Evolutionary conservation across 2,888 invertebrate species (phyloP).

Genomic region (Pseudoips prasinana): DNA sequence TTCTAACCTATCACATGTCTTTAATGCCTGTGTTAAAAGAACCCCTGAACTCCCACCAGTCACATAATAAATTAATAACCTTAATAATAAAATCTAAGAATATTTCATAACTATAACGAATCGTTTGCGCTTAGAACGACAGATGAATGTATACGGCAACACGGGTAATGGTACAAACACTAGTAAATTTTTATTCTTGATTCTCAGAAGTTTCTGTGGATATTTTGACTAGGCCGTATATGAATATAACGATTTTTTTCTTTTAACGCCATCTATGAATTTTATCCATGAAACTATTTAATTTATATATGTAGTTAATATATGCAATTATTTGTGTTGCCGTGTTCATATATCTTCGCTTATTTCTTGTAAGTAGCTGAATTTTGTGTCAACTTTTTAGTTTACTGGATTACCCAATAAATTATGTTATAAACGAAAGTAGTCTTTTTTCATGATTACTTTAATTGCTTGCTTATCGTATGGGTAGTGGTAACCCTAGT

Average conservation of each 20-base stretch:
- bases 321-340: conserved; percentile 16
- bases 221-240: no score
- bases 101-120: conserved; percentile 25
- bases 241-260: conserved; percentile 1
- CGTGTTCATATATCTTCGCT: conserved; percentile 39
- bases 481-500: no score
- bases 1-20: no score
- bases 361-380: conserved; percentile 51
- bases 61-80: conserved; percentile 4
- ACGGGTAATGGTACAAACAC: no score
- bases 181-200: no score
- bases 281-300: no score
- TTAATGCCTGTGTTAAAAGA: neutral
- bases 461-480: no score
- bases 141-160: conserved; percentile 2
- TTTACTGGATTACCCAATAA: conserved; percentile 65
- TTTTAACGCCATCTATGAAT: conserved; percentile 2
- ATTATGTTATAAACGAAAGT: conserved; percentile 50
- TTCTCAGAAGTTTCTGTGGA: no score
- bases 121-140: conserved; percentile 24
- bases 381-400: conserved; percentile 43
- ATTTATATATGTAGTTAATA: no score
- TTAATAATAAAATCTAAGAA: conserved; percentile 18
- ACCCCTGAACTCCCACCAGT: conserved; percentile 25
- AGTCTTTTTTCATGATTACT: conserved; percentile 22